Base-by-base conservation (phyloP, 1,140 invertebrate species). In the Lethocerus indicus region DNA sequence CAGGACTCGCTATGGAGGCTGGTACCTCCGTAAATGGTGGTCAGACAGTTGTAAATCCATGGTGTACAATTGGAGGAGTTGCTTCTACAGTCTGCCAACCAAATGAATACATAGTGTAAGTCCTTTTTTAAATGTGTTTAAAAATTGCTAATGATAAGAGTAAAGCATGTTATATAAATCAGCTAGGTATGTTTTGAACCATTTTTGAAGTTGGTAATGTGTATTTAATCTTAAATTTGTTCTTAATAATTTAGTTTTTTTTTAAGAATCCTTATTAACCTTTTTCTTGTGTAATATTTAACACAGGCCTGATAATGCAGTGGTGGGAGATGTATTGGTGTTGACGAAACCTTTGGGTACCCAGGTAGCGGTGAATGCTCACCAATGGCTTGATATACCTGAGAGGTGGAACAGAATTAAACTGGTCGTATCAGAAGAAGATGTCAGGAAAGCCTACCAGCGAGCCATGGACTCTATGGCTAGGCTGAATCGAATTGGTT, bases 401-500 rank as follows among this genome's bases (percentile, higher is more conserved):
- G 93, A 96, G 60, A 78, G 89, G 59, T 95, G 90, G 89, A 93
- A 93, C 63, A 78, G 90, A 59, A 91, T 97, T 43, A 95, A 96
- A 63, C 68, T 93, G 49, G 90, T 95, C 1, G 88, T 96, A 0
- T 90, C 86, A 49, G 89, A 95, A 64, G 90, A 94, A 58, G 91
- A 95, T 68, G 88, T 89, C 0, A 72, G 85, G 35, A 94, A 94
- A 69, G 90, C 91, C 2, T 97, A 96, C 66, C 86, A 94, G 62
- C 75, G 91, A 56, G 85, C 91, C 18, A 96, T 95, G 87, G 89
- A 93, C 60, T 94, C 89, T 23, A 97, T 98, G 94, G 87, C 91
- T 12, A 75, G 92, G 56, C 71, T 97, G 2, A 98, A 98, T 62
- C 78, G 87, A 64, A 88, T 83, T 63, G 79, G 78, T 79, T 63